Evolutionary conservation across 2,888 invertebrate species (phyloP).

Genomic region (Lasioglossum vierecki): DNA sequence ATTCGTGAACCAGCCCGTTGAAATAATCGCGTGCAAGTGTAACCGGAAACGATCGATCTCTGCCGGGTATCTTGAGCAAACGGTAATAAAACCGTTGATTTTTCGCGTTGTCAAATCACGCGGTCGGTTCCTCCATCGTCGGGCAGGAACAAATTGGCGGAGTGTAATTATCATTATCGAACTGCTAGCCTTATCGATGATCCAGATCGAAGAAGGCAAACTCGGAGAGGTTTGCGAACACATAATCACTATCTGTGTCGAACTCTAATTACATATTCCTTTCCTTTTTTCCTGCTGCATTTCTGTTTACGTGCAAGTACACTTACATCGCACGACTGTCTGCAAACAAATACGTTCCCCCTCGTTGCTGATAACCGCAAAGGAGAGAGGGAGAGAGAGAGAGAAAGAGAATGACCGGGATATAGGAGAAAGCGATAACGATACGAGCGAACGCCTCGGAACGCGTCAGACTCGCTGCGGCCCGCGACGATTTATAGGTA

Average conservation of each 20-base stretch:
- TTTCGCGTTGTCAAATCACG: slow-evolving; percentile 17
- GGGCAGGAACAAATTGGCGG: neutral
- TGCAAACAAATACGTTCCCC: slow-evolving; percentile 22
- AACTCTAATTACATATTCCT: slow-evolving; percentile 23
- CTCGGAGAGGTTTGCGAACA: slow-evolving; percentile 23
- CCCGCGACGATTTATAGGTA: slow-evolving; percentile 37
- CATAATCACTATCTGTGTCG: slow-evolving; percentile 23
- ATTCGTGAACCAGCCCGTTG: neutral
- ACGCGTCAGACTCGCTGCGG: slow-evolving; percentile 1
- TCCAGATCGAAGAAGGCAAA: slow-evolving; percentile 7
- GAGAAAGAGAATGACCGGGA: neutral
- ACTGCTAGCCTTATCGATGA: slow-evolving; percentile 1
- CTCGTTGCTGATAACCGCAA: slow-evolving; percentile 60
- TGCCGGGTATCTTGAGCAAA: slow-evolving; percentile 27
- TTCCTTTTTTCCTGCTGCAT: neutral
- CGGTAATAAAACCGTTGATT: slow-evolving; percentile 14
- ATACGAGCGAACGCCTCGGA: slow-evolving; percentile 40
- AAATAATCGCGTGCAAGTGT: slow-evolving; percentile 6
- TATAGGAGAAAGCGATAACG: slow-evolving; percentile 41
- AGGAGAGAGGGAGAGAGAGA: neutral
- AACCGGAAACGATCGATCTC: slow-evolving; percentile 15
- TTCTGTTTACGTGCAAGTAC: slow-evolving; percentile 9
- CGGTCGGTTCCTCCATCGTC: neutral
- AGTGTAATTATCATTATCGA: neutral
- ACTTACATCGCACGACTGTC: slow-evolving; percentile 19